Evolutionary conservation across 2,888 invertebrate genomes (phyloP), one percentile per base, ranked within the genome.

Genomic region (Ephialtes manifestator): DNA sequence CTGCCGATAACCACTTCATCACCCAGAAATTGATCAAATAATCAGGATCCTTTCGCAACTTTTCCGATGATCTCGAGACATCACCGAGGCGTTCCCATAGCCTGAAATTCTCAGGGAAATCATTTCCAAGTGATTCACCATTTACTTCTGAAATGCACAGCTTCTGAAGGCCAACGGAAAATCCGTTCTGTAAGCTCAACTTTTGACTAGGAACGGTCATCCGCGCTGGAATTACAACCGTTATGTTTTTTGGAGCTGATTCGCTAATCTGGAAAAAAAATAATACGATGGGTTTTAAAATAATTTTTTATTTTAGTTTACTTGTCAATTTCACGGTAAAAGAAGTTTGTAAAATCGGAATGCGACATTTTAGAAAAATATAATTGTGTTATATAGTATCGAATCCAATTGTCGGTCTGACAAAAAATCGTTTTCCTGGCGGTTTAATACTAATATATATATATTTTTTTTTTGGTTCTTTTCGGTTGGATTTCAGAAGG

Each of bases 11-110:
- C 82, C 94, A 91, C 82, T 94, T 95, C 85, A 95, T 93, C 60
- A 95, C 91, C 91, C 94, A 95, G 87, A 94, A 95, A 88, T 95
- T 95, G 5, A 95, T 93, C 92, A 94, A 86, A 78, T 94, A 95
- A 89, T 95, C 95, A 1, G 94, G 93, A 79, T 94, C 94, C 2
- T 89, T 91, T 51, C 94, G 92, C 10, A 95, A 84, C 31, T 90
- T 84, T 31, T 94, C 91, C 20, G 94, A 94, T 46, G 93, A 89
- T 35, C 77, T 88, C 58, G 92, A 91, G 4, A 95, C 92, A 70
- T 92, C 93, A n/a, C 89, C 84, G 4, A 94, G 87, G 24, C 94
- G 91, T 24, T 90, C 87, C 55, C 89, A 75, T 11, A 89, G 84
- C 31, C 63, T 63, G 2, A 28, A 51, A 11, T 78, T 79, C 28